Percentiles rank a stretch among this genome's conserved stretches.
phyloP scores from a whole-genome alignment of 64 coral and sea anemone genomes.

The Montipora capricornis region DNA sequence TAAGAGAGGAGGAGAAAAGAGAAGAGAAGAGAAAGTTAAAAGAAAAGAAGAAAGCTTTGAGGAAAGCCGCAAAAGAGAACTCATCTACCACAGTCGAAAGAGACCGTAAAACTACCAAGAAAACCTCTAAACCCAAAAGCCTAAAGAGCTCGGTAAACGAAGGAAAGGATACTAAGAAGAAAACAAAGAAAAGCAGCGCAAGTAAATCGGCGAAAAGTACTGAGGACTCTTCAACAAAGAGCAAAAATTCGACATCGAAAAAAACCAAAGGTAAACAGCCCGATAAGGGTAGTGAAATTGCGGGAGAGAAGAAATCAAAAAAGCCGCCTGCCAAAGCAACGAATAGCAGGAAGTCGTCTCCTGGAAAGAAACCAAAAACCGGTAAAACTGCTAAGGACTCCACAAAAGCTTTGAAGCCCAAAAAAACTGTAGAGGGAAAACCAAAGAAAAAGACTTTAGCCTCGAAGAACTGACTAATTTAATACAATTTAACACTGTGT shows the following conservation, averaged over 20 bases:
- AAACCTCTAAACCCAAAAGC: slow-evolving; percentile 33
- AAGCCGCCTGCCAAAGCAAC: slow-evolving; percentile 40
- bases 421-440: slow-evolving; percentile 74
- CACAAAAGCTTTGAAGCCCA: slow-evolving; percentile 52
- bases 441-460: slow-evolving; percentile 61
- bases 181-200: slow-evolving; percentile 44
- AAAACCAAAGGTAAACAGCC: slow-evolving; percentile 20
- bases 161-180: slow-evolving; percentile 2
- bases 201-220: slow-evolving; percentile 8
- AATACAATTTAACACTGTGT: neutral
- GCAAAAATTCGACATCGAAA: slow-evolving; percentile 31
- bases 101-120: slow-evolving; percentile 31
- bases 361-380: slow-evolving; percentile 4
- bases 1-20: slow-evolving; percentile 84
- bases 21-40: slow-evolving; percentile 54
- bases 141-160: neutral
- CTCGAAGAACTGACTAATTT: neutral
- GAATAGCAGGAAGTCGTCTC: slow-evolving; percentile 40
- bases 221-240: slow-evolving; percentile 13
- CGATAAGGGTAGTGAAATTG: slow-evolving; percentile 34
- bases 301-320: slow-evolving; percentile 41
- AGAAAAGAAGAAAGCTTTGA: slow-evolving; percentile 61
- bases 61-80: slow-evolving; percentile 62
- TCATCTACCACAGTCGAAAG: neutral
- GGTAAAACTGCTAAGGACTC: slow-evolving; percentile 18